Evolutionary conservation across 92 coral and sea anemone genomes (phyloP), one percentile per base, ranked within the genome.

Genomic region (Zoanthus sansibaricus): DNA sequence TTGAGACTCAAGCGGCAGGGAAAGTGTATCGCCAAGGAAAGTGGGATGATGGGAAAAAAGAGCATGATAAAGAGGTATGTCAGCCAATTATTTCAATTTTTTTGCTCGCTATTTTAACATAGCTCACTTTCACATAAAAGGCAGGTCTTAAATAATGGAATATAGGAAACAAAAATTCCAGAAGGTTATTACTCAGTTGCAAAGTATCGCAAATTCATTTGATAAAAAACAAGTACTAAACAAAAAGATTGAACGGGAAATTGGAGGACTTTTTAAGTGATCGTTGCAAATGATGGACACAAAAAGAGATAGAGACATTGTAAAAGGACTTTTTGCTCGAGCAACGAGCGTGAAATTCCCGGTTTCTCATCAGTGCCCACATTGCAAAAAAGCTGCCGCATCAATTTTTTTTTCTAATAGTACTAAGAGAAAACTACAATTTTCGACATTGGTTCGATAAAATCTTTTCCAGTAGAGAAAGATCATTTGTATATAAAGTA

Each of bases 261-360:
- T 9, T 52, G 88, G 67, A 9, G 45, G 30, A 47, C 45, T 89
- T 49, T 76, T 52, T 70, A 76, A 76, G 48, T 70, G 13, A 20
- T 76, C 88, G 66, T 62, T 76, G 42, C 46, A 12, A 52, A 37
- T 89, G 79, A 83, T 89, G 88, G 88, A 74, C 83, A 72, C 91
- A 31, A 61, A 54, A 32, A 66, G 71, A 62, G 88, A 56, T 72
- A 71, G 67, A 71, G 69, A 80, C 55, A 62, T 87, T 18, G 77
- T 88, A 25, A 88, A 82, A 59, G 88, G 74, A 13, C 59, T 88
- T 17, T 83, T 89, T 31, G 45, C 92, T 6, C 33, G 77, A 68
- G 86, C 79, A 75, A 89, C 88, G 5, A 84, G 92, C 56, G 77
- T 71, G 15, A 56, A 48, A 62, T 71, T 89, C 25, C 25, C 25